Conservation (phyloP, 2,113 vertebrate species). For the Tautogolabrus adspersus region DNA sequence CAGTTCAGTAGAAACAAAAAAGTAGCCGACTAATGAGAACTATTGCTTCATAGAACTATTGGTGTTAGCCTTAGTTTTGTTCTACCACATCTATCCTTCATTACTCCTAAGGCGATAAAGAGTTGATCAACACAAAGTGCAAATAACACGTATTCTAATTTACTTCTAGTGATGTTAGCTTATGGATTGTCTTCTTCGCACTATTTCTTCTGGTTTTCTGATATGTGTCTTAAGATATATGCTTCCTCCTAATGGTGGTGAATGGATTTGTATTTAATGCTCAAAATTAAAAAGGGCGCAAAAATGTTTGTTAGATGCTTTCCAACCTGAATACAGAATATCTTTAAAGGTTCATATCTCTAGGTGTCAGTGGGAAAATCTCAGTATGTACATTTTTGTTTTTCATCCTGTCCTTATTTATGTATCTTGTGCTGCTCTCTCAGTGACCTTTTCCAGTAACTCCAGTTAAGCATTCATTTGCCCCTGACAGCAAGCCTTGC, state of each 20-base stretch:
- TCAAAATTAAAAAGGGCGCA: background rate
- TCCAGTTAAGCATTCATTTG: conserved; percentile 25
- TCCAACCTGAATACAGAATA: background rate
- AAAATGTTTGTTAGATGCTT: background rate
- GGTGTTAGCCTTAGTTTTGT: too few species aligned
- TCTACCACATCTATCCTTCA: too few species aligned
- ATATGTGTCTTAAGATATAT: background rate
- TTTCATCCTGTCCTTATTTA: conserved; percentile 15
- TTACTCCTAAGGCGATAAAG: background rate
- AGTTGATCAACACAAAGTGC: background rate
- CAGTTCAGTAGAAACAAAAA: too few species aligned
- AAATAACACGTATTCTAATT: background rate
- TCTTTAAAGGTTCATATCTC: background rate
- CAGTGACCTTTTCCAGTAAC: conserved; percentile 21
- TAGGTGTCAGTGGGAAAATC: background rate
- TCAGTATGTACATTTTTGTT: background rate
- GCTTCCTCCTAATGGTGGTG: background rate
- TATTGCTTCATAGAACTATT: too few species aligned
- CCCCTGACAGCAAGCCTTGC: conserved; percentile 32
- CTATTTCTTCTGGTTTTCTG: background rate
- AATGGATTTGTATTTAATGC: background rate
- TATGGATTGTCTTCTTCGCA: background rate
- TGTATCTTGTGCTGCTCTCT: conserved; percentile 28
- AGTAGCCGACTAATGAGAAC: too few species aligned
- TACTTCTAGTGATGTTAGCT: too few species aligned